Evolutionary conservation across 35 echinoderm and acorn worm species (phyloP).

Genomic region (Ophiothrix spiculata): DNA sequence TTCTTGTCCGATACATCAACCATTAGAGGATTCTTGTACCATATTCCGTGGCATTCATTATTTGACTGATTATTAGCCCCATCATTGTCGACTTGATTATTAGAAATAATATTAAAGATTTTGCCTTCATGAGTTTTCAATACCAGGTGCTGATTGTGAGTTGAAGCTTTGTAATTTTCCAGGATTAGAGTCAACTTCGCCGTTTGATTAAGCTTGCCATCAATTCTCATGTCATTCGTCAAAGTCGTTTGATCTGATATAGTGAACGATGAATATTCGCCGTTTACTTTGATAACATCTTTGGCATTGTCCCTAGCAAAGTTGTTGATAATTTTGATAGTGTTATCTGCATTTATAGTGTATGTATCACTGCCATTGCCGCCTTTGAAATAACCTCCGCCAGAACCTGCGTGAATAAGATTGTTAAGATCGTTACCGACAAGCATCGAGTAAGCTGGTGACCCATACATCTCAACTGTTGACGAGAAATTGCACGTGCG

Average conservation of each 20-base stretch:
- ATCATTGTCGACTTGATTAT: not conserved
- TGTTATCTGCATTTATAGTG: not conserved
- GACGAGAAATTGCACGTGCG: not conserved
- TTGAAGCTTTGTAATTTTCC: not conserved
- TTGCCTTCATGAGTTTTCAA: not conserved
- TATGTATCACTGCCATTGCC: constrained; percentile 17
- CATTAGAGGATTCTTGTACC: constrained; percentile 10
- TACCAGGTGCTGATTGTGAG: not conserved
- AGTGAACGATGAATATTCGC: not conserved
- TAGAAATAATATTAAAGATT: not conserved
- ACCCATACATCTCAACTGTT: not conserved
- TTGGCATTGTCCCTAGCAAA: not conserved
- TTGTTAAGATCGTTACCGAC: not conserved
- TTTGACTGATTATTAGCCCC: not conserved
- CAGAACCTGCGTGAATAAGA: not conserved
- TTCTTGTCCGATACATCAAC: not conserved
- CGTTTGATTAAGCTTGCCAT: not conserved
- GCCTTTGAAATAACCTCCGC: not conserved
- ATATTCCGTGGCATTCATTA: not conserved
- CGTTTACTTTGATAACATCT: not conserved
- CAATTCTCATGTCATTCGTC: not conserved
- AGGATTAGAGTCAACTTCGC: not conserved
- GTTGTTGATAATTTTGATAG: constrained; percentile 9
- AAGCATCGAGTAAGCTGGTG: not conserved
- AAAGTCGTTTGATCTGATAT: not conserved